Base-by-base conservation (phyloP, 2,888 invertebrate genomes). In the Ganaspis brasiliensis region DNA sequence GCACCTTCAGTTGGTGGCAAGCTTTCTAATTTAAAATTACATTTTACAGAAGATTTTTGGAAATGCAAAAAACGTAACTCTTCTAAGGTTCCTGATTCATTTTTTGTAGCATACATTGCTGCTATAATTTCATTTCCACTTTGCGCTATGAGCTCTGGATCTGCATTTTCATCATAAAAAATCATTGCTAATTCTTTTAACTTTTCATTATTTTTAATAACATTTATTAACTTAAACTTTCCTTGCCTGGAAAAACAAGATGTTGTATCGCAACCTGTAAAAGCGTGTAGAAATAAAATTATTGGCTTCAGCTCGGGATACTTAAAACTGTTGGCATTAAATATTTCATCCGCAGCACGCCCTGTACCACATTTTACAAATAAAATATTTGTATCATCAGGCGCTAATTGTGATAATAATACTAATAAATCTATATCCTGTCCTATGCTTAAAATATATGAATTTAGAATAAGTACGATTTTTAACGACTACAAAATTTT, bases 21-120 rank as follows among this genome's bases (percentile, higher is more conserved):
- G n/a, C n/a, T n/a, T 16, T 78, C 72, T n/a, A 80, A 57, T 49
- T 78, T 57, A 24, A 57, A 63, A 5, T 71, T 63, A 35, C 26
- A 63, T 67, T 78, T 76, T 8, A 21, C 16, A 31, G 55, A 19
- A 4, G 57, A 16, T 26, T 35, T n/a, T n/a, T n/a, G n/a, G n/a
- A n/a, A n/a, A n/a, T n/a, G n/a, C n/a, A n/a, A n/a, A n/a, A n/a
- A n/a, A 73, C 84, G 78, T 74, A 82, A 78, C 14, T 45, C 45
- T 10, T 40, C 40, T 9, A 40, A 9, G 12, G 10, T 40, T 40
- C 9, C 40, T 6, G 6, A 1, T 40, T 40, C 40, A 14, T 40
- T 40, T 6, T 40, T 14, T 0, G 40, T 40, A 1, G 40, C 10
- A 6, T 40, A 14, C 14, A 40, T 9, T 0, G 1, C 14, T 9